A percentile compares a stretch with the other conserved stretches of the same genome.
Evolutionary conservation across 2,113 vertebrate species (phyloP).

Genomic region (Saiga tatarica): DNA sequence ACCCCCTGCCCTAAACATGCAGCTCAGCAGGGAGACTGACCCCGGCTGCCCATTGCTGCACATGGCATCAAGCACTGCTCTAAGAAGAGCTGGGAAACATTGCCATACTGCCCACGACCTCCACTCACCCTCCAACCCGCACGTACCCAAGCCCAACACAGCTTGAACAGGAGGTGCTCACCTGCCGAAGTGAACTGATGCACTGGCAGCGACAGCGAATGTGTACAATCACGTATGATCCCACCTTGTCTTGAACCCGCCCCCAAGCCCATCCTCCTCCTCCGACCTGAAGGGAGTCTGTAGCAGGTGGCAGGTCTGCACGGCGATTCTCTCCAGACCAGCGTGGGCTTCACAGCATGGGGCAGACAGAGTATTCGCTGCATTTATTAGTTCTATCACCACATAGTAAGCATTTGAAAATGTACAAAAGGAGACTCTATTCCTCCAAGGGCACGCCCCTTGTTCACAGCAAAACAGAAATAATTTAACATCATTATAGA

Average conservation of each 20-base stretch:
- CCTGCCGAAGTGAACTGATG: accelerated
- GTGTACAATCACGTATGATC: accelerated
- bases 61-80: accelerated
- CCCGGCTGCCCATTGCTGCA: accelerated
- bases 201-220: accelerated
- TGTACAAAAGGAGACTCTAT: neutral
- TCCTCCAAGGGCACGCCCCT: neutral
- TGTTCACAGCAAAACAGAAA: slow-evolving; percentile 1
- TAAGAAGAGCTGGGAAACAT: accelerated
- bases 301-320: accelerated
- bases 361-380: neutral
- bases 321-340: neutral
- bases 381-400: slow-evolving; percentile 50
- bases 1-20: neutral
- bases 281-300: neutral
- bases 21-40: neutral
- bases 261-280: neutral
- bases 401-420: slow-evolving; percentile 27
- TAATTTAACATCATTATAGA: neutral
- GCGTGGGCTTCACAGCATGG: neutral
- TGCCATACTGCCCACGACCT: accelerated
- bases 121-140: neutral
- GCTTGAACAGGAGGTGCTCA: accelerated
- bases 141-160: too few species aligned
- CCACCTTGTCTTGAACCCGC: neutral